Evolutionary conservation across 1,140 invertebrate species (phyloP).

Genomic region (Panagrolaimus sp.): DNA sequence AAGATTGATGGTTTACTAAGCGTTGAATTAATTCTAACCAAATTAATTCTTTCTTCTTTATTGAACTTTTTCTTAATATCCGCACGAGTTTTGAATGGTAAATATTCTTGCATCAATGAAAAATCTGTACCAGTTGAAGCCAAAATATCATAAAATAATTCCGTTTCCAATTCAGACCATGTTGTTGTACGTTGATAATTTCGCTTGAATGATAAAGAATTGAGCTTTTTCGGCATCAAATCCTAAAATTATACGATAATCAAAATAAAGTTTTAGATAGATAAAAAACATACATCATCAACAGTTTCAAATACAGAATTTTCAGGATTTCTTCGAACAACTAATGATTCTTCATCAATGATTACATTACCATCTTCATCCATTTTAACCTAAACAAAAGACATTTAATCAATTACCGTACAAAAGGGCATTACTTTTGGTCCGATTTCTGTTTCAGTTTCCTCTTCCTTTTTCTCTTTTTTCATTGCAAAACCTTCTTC

Average conservation of each 20-base stretch:
- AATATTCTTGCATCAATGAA: constrained; percentile 46
- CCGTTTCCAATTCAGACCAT: constrained; percentile 40
- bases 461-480: background rate
- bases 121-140: constrained; percentile 42
- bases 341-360: constrained; percentile 39
- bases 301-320: constrained; percentile 37
- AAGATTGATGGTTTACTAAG: background rate
- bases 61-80: constrained; percentile 46
- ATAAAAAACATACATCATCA: constrained; percentile 34
- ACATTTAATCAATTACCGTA: background rate
- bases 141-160: constrained; percentile 43
- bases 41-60: constrained; percentile 36
- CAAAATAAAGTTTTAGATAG: constrained; percentile 25
- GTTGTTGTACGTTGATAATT: constrained; percentile 14
- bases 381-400: constrained; percentile 34
- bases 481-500: constrained; percentile 2
- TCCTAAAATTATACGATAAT: constrained; percentile 26
- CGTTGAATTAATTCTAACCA: constrained; percentile 21
- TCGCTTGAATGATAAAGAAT: constrained; percentile 39
- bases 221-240: constrained; percentile 40
- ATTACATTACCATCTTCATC: constrained; percentile 43
- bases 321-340: constrained; percentile 35
- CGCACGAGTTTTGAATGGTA: constrained; percentile 32
- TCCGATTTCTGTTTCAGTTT: background rate
- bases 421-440: constrained; percentile 4